These are phyloP conservation scores for Alentia gelatinosa DNA, from an alignment of 2,888 invertebrate genomes.

Conservation along the genomic window DNA sequence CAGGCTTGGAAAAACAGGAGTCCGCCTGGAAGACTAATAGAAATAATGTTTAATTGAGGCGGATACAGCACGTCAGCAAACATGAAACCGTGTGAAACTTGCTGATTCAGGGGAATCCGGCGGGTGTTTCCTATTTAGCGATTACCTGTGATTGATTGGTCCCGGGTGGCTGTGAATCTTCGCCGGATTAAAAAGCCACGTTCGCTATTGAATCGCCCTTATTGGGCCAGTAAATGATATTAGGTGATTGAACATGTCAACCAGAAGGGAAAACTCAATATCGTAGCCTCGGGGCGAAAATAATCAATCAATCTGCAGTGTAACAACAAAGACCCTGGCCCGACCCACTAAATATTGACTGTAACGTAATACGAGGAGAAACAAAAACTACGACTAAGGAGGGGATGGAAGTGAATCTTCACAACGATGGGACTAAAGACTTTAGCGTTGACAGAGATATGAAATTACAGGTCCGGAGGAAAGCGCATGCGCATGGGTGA, in stretches of 20 bases:
- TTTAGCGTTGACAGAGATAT: not conserved
- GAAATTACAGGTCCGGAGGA: not conserved
- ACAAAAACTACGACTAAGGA: not conserved
- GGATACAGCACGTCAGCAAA: no score
- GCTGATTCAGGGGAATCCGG: not conserved
- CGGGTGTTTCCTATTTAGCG: not conserved
- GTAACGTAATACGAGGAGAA: not conserved
- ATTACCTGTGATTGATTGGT: not conserved
- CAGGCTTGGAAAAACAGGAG: no score
- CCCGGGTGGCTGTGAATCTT: not conserved
- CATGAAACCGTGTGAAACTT: no score
- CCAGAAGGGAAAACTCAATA: not conserved
- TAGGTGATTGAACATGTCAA: not conserved
- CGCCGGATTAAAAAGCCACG: not conserved
- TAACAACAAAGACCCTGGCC: not conserved
- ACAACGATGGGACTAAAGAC: not conserved
- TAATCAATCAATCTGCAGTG: not conserved
- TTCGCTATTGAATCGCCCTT: not conserved
- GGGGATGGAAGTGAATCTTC: not conserved
- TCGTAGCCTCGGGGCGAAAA: not conserved
- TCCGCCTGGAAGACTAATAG: no score
- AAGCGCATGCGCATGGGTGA: not conserved
- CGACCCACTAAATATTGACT: not conserved
- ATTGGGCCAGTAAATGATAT: not conserved
- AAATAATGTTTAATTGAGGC: no score